Base-by-base conservation (phyloP, 1,140 invertebrate species). In the Zeugodacus cucurbitae region DNA sequence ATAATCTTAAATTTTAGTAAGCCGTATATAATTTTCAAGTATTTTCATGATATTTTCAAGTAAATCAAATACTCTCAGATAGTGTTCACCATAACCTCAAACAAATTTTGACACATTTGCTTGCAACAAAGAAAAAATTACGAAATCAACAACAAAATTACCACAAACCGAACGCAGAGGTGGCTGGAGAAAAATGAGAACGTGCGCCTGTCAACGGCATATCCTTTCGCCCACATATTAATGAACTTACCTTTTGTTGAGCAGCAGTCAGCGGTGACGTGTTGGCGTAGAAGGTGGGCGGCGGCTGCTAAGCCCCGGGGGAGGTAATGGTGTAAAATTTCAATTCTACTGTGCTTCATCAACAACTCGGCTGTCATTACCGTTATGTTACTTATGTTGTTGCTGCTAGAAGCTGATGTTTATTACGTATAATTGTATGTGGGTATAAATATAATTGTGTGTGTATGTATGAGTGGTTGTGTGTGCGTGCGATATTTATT, bases 341-440 rank as follows among this genome's bases (percentile, higher is more conserved):
- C 59, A 62, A 62, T 62, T 62, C 59, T 29, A 6, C n/a, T 0
- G 26, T n/a, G 59, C n/a, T n/a, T n/a, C n/a, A 0, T 29, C 48
- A 54, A 26, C 5, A n/a, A 62, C 59, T 62, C 10, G 3, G 26
- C 22, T 62, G 59, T 26, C 59, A 62, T 62, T 62, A 26, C 59
- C 59, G 59, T 62, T 62, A 26, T 62, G 59, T 0, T 54, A 54
- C 4, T 8, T 62, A 8, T 26, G 59, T 58, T 58, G 57, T 1
- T 58, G 57, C 11, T 58, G 57, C 14, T 58, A 14, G 2, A 3
- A 26, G 59, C 20, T 64, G 5, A 64, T 64, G 26, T 34, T 34
- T 70, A 70, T 70, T 70, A n/a, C n/a, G n/a, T n/a, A 70, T 70
- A 29, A 70, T 32, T 70, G 10, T 67, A n/a, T n/a, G n/a, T n/a